Evolutionary conservation across 37 sponge, comb jelly and placozoan species (phyloP).

Genomic region (Bolinopsis microptera): DNA sequence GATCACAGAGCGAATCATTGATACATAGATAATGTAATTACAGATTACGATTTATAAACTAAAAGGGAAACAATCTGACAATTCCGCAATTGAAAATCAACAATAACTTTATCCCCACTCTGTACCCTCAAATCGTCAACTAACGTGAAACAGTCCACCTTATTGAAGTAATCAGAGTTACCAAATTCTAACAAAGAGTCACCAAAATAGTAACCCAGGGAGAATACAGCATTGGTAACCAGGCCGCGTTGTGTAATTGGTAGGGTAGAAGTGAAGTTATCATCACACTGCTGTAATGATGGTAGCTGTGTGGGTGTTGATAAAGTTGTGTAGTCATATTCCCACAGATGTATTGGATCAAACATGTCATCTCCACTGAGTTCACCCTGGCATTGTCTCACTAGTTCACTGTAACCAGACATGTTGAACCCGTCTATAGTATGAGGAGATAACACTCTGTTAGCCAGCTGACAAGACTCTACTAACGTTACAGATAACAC

Average conservation of each 20-base stretch:
- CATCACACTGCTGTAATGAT: neutral
- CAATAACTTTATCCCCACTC: neutral
- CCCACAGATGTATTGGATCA: slow-evolving; percentile 10
- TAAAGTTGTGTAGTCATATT: neutral
- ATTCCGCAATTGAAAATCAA: neutral
- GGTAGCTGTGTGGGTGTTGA: neutral
- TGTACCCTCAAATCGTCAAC: neutral
- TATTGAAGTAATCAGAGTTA: slow-evolving; percentile 17
- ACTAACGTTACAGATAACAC: neutral
- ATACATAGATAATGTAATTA: too few relatives aligned
- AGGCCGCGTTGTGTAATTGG: neutral
- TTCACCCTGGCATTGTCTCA: neutral
- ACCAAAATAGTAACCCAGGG: neutral
- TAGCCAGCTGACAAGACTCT: neutral
- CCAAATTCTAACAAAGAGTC: neutral
- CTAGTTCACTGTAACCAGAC: neutral
- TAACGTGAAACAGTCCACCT: slow-evolving; percentile 5
- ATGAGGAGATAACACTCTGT: neutral
- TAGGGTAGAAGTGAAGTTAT: neutral
- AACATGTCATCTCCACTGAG: neutral
- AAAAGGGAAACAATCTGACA: neutral
- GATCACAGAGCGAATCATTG: too few relatives aligned
- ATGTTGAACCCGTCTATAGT: neutral
- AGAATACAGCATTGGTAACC: neutral
- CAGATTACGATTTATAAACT: neutral